Conservation (phyloP, 2,888 invertebrate genomes). For the Sphaeridia pumilis region DNA sequence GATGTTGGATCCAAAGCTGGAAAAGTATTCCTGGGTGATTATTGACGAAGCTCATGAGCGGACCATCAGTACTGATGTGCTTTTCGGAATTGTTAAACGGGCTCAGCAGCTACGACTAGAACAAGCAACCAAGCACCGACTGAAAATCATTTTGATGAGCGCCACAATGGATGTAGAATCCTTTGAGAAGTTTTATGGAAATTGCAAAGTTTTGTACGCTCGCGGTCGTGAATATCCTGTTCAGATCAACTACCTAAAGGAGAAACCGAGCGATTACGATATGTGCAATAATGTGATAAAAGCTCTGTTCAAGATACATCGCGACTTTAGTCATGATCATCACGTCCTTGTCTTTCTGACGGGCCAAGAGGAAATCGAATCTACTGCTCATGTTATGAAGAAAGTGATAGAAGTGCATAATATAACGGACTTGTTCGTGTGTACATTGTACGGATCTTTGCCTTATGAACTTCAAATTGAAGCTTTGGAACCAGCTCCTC, state of each 20-base stretch:
- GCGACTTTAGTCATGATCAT: constrained; percentile 41
- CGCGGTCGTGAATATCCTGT: constrained; percentile 29
- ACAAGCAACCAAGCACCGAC: constrained; percentile 42
- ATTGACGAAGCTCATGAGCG: constrained; percentile 94
- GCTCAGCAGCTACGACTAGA: constrained; percentile 61
- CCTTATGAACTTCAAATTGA: constrained; percentile 44
- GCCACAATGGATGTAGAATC: constrained; percentile 30
- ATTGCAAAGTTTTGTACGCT: constrained; percentile 25
- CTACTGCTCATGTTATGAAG: constrained; percentile 39
- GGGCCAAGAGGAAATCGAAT: constrained; percentile 93
- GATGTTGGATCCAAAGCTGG: constrained; percentile 57
- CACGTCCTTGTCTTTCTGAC: constrained; percentile 88
- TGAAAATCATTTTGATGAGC: constrained; percentile 33
- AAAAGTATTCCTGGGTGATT: constrained; percentile 68
- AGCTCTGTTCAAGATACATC: constrained; percentile 26
- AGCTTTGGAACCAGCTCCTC: constrained; percentile 42
- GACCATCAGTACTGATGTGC: constrained; percentile 83
- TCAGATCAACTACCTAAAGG: constrained; percentile 18
- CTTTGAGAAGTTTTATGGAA: constrained; percentile 24
- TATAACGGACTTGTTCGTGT: constrained; percentile 61
- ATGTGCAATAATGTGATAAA: constrained; percentile 8
- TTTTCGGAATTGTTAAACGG: constrained; percentile 81
- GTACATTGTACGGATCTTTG: constrained; percentile 48
- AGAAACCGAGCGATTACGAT: constrained; percentile 15
- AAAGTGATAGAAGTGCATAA: constrained; percentile 48